These are phyloP conservation scores for Holothuria leucospilota DNA, from an alignment of 53 echinoderm and acorn worm species.

Conservation along the genomic window DNA sequence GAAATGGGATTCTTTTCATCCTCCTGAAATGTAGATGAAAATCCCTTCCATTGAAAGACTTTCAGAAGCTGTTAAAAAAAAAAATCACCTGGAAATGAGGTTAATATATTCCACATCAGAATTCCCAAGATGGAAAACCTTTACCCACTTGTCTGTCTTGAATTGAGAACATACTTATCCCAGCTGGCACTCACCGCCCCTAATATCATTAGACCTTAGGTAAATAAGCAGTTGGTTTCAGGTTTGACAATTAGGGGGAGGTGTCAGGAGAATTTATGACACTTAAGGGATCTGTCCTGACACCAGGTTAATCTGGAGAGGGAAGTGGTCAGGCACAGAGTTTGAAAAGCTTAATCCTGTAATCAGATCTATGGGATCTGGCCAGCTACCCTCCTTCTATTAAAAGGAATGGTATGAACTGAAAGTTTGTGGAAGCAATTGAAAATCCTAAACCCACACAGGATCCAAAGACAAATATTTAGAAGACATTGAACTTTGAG, in stretches of 20 bases:
- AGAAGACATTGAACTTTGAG: conserved; percentile 39
- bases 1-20: too few species aligned
- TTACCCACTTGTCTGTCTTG: too few species aligned
- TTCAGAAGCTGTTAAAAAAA: too few species aligned
- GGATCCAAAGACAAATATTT: conserved; percentile 13
- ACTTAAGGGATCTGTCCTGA: conserved; percentile 10
- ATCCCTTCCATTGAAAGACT: too few species aligned
- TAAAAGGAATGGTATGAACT: neutral
- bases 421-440: too few species aligned
- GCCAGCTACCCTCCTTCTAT: conserved; percentile 15
- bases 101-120: conserved; percentile 29
- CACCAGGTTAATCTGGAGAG: neutral
- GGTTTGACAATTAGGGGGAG: conserved; percentile 23
- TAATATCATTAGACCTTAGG: neutral
- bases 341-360: too few species aligned
- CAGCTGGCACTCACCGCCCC: too few species aligned
- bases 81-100: conserved; percentile 41
- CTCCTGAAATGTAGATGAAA: too few species aligned
- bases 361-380: too few species aligned
- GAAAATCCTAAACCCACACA: conserved; percentile 17
- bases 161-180: too few species aligned
- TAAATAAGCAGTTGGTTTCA: conserved; percentile 30
- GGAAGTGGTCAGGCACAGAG: conserved; percentile 1
- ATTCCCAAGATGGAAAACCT: too few species aligned
- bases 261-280: conserved; percentile 35